Evolutionary conservation across 2,797 vertebrate genomes (phyloP).

Genomic region (Cryptoprocta ferox): DNA sequence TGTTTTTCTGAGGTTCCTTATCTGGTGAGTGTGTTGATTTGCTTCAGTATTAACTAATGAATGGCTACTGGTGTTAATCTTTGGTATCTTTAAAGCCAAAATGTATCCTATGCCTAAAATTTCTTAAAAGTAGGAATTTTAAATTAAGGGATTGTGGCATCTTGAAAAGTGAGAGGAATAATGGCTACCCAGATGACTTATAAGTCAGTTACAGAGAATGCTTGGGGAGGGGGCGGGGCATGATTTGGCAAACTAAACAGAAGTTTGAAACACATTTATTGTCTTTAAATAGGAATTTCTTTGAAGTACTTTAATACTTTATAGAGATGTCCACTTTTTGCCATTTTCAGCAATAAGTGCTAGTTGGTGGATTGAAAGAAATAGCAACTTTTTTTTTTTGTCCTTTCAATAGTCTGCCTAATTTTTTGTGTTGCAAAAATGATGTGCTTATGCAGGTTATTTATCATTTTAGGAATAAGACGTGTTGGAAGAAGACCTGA

Average conservation of each 20-base stretch:
- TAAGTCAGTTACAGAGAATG: not conserved
- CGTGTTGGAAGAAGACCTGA: conserved; percentile 96
- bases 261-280: conserved; percentile 29
- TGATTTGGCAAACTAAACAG: not conserved
- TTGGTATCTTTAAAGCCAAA: conserved; percentile 36
- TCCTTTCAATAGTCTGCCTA: not conserved
- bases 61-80: not conserved
- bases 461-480: conserved; percentile 92
- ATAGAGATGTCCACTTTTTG: not conserved
- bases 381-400: not conserved
- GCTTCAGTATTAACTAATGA: conserved; percentile 29
- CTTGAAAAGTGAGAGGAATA: not conserved
- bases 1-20: not conserved
- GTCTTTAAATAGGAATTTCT: conserved; percentile 21
- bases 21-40: conserved; percentile 38
- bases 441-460: conserved; percentile 66
- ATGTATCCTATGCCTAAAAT: not conserved
- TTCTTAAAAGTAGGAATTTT: conserved; percentile 39
- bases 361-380: not conserved
- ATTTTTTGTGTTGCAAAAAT: conserved; percentile 41
- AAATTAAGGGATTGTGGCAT: not conserved
- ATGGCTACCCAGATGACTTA: not conserved
- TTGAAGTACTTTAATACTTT: not conserved
- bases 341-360: not conserved
- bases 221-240: not conserved